Conservation (phyloP, 2,113 vertebrate genomes). For the Thamnophis sirtalis region DNA sequence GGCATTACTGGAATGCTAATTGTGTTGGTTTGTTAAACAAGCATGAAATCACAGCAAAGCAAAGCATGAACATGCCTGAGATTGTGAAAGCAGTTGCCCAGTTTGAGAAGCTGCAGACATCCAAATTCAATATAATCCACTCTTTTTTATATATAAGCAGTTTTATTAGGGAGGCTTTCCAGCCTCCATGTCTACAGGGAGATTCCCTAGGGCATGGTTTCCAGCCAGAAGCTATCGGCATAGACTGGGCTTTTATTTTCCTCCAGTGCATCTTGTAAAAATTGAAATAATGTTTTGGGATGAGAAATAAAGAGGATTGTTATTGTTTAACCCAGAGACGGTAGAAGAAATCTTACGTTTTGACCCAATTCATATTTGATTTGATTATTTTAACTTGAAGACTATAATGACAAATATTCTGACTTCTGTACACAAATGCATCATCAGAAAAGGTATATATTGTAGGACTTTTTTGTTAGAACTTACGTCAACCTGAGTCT, state of each 20-base stretch:
- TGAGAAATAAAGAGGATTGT: background rate
- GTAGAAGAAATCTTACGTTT: background rate
- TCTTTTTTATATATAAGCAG: background rate
- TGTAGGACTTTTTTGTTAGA: background rate
- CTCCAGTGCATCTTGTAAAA: background rate
- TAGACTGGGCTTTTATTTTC: background rate
- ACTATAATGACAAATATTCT: background rate
- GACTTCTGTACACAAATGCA: background rate
- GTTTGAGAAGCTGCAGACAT: background rate
- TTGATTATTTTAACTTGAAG: background rate
- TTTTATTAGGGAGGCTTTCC: background rate
- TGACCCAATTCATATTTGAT: background rate
- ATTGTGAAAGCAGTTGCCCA: background rate
- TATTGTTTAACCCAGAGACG: background rate
- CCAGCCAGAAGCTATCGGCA: background rate
- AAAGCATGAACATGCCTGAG: background rate
- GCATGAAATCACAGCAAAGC: constrained; percentile 1
- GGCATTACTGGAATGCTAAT: background rate
- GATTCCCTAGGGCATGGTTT: background rate
- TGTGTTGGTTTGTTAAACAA: constrained; percentile 2
- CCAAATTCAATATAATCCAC: constrained; percentile 10
- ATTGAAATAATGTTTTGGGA: background rate
- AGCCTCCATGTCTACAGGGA: background rate
- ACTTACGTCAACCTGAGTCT: background rate
- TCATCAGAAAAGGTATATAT: background rate